These are phyloP conservation scores for Alcedo quadribrachys DNA, from an alignment of 2,797 vertebrate genomes.

Conservation along the genomic window DNA sequence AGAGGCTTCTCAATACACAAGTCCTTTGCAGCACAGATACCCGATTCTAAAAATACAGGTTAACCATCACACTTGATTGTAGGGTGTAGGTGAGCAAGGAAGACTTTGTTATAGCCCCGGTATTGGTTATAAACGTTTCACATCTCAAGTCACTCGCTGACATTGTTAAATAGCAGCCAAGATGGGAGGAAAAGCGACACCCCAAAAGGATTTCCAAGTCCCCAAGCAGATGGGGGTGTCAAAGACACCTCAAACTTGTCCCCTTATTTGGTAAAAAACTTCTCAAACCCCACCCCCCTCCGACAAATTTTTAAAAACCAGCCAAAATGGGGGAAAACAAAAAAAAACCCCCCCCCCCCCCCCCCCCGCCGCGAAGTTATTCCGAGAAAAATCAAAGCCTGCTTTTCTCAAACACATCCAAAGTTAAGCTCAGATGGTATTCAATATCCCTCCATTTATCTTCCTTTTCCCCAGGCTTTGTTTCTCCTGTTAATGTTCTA, in stretches of 20 bases:
- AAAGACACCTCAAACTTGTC: not conserved
- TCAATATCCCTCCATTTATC: not conserved
- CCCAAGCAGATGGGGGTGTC: not conserved
- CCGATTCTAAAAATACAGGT: not conserved
- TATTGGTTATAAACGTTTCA: not conserved
- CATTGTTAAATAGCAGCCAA: not conserved
- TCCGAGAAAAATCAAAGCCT: not conserved
- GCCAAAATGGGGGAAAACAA: too few relatives aligned
- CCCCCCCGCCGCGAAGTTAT: not conserved
- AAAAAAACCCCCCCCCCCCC: too few relatives aligned
- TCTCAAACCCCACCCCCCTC: too few relatives aligned
- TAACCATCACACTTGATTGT: accelerated
- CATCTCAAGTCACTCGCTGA: not conserved
- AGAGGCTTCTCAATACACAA: not conserved
- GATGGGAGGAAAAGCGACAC: not conserved
- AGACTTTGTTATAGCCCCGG: not conserved
- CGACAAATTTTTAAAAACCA: too few relatives aligned
- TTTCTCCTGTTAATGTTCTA: not conserved
- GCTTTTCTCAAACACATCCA: not conserved
- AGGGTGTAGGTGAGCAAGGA: not conserved
- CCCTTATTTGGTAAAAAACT: too few relatives aligned
- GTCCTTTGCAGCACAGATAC: not conserved
- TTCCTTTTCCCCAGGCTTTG: not conserved
- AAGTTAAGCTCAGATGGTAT: not conserved
- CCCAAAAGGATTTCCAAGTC: too few relatives aligned